A percentile compares a stretch with the other conserved stretches of the same genome.
These are phyloP conservation scores for Alexandromys fortis DNA, from an alignment of 2,113 vertebrate species.

Conservation along the genomic window DNA sequence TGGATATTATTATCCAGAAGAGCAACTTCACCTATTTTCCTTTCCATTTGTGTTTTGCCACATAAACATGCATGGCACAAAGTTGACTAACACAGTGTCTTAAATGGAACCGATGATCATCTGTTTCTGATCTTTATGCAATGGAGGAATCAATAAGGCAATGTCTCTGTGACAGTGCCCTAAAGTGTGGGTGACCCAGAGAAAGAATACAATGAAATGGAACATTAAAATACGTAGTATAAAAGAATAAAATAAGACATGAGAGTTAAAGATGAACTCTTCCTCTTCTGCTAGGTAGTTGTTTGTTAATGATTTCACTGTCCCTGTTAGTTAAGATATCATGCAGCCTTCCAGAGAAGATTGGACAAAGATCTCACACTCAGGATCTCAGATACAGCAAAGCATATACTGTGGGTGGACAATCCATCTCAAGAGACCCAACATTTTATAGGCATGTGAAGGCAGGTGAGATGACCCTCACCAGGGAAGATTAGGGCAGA, in stretches of 20 bases:
- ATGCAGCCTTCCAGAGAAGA: background rate
- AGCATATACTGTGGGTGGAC: background rate
- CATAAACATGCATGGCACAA: background rate
- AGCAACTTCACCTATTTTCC: background rate
- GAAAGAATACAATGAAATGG: background rate
- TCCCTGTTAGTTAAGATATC: background rate
- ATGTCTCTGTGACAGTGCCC: background rate
- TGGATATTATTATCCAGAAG: too few species aligned
- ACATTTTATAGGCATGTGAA: background rate
- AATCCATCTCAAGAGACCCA: background rate
- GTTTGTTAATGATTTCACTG: background rate
- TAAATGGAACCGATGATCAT: background rate
- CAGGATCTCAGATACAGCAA: background rate
- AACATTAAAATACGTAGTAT: background rate
- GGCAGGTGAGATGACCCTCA: background rate
- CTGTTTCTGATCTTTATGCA: background rate
- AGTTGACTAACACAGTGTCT: background rate
- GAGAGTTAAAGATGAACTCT: background rate
- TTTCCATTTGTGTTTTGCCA: slow-evolving; percentile 16
- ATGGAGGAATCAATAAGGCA: background rate
- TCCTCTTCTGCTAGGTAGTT: background rate
- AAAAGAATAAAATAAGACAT: background rate
- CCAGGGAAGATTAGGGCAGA: background rate
- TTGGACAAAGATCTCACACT: background rate
- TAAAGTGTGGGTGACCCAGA: background rate